Conservation (phyloP, 2,888 invertebrate species). For the Ditula angustiorana region DNA sequence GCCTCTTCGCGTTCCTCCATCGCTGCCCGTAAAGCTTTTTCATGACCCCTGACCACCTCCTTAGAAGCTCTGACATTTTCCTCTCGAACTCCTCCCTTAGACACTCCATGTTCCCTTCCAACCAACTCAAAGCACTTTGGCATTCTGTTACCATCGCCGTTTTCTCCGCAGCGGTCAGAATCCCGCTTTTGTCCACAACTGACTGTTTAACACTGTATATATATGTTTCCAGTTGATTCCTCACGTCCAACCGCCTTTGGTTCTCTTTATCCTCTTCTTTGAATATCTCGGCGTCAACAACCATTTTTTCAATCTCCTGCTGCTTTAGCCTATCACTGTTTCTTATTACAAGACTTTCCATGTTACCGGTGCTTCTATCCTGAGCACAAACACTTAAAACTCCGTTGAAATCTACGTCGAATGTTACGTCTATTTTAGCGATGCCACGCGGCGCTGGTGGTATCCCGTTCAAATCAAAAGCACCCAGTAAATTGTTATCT, state of each 20-base stretch:
- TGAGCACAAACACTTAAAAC: constrained; percentile 65
- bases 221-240: constrained; percentile 69
- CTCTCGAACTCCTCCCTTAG: constrained; percentile 64
- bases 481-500: constrained; percentile 69
- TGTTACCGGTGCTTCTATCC: constrained; percentile 63
- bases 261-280: constrained; percentile 65
- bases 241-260: constrained; percentile 61
- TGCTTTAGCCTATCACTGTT: constrained; percentile 62
- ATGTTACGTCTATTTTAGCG: constrained; percentile 67
- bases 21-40: constrained; percentile 54
- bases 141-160: constrained; percentile 58
- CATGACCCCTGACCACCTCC: constrained; percentile 59
- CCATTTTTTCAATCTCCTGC: constrained; percentile 62
- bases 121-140: constrained; percentile 60
- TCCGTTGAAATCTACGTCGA: constrained; percentile 64
- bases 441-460: constrained; percentile 70
- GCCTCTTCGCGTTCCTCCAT: constrained; percentile 56
- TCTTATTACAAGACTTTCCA: constrained; percentile 57
- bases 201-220: constrained; percentile 62
- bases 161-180: constrained; percentile 55
- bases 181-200: constrained; percentile 53
- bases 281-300: constrained; percentile 60
- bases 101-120: constrained; percentile 61
- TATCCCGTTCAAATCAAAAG: constrained; percentile 64
- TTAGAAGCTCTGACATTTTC: constrained; percentile 63